Conservation (phyloP, 2,113 vertebrate species). For the Anser brachyrhynchus region DNA sequence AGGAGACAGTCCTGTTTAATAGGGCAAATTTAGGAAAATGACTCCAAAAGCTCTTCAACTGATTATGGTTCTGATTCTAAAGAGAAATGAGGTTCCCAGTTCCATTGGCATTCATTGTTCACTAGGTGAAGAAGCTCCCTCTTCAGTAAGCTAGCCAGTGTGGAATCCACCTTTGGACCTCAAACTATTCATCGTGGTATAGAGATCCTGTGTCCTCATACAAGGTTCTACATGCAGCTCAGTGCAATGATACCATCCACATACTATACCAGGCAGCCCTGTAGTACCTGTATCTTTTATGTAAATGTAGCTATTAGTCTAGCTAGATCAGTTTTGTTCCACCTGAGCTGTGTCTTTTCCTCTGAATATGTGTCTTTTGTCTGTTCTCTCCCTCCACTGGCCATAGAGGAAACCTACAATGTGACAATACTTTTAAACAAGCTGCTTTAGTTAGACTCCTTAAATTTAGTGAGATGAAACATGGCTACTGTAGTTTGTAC, state of each 20-base stretch:
- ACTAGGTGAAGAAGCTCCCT: neutral
- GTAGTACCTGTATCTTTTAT: neutral
- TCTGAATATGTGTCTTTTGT: neutral
- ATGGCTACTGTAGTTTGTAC: neutral
- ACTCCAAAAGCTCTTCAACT: neutral
- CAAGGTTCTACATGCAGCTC: neutral
- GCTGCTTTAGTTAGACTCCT: neutral
- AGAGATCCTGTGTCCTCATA: neutral
- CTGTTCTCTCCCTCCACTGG: neutral
- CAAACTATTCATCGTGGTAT: neutral
- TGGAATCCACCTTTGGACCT: neutral
- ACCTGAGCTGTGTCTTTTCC: neutral
- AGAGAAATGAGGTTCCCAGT: fast-evolving
- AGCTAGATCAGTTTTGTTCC: neutral
- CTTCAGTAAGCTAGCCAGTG: neutral
- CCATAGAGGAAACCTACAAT: neutral
- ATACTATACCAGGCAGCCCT: neutral
- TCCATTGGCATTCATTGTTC: neutral
- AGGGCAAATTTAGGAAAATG: neutral
- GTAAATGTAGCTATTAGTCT: neutral
- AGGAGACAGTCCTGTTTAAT: neutral
- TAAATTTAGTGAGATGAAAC: neutral
- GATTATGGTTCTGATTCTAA: neutral
- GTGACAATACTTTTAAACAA: neutral
- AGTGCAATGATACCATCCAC: neutral